Evolutionary conservation across 2,888 invertebrate species (phyloP).

Genomic region (Scaeva pyrastri): DNA sequence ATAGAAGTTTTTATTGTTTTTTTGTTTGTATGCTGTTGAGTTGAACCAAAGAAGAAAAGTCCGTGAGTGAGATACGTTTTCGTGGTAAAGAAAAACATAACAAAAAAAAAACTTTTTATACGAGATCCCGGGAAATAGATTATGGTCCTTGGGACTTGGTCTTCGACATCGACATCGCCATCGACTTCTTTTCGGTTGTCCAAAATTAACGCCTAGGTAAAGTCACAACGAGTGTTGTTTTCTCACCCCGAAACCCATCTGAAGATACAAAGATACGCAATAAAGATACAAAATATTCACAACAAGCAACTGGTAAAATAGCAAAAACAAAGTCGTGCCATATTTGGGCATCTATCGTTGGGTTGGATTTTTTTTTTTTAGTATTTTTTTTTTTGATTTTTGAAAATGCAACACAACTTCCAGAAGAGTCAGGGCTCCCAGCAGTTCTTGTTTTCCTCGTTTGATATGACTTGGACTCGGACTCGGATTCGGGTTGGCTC

Average conservation of each 20-base stretch:
- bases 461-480: not conserved
- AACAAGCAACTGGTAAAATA: constrained; percentile 60
- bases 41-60: constrained; percentile 10
- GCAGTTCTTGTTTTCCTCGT: constrained; percentile 54
- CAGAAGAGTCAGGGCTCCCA: constrained; percentile 12
- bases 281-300: constrained; percentile 28
- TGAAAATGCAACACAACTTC: constrained; percentile 49
- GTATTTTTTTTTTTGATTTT: not conserved
- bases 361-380: constrained; percentile 19
- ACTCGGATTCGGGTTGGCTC: constrained; percentile 4
- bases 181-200: constrained; percentile 10
- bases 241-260: constrained; percentile 18
- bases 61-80: constrained; percentile 40
- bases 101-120: not conserved
- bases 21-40: not conserved
- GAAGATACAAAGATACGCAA: constrained; percentile 28
- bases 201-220: constrained; percentile 47
- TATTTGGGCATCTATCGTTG: constrained; percentile 62
- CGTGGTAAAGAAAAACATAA: not conserved
- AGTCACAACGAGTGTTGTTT: constrained; percentile 25
- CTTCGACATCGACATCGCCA: not conserved
- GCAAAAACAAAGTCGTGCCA: constrained; percentile 55
- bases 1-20: not conserved
- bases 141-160: constrained; percentile 39
- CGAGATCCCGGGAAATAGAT: constrained; percentile 49